Percentiles rank a stretch among this genome's conserved stretches.
These are phyloP conservation scores for Agapornis roseicollis DNA, from an alignment of 2,113 vertebrate species.

Conservation along the genomic window DNA sequence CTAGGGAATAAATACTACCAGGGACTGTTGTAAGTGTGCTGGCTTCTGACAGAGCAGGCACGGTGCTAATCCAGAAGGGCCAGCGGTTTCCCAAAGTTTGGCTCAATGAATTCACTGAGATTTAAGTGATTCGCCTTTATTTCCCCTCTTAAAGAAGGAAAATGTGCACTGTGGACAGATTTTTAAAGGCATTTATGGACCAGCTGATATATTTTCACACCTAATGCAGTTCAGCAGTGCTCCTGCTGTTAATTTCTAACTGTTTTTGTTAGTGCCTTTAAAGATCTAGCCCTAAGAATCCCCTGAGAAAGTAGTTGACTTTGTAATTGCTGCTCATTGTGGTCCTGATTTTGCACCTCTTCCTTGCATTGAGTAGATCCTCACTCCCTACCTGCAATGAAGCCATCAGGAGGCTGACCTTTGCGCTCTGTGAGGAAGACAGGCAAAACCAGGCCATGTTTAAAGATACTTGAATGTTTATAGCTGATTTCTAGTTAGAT, in stretches of 20 bases:
- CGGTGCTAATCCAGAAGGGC: background rate
- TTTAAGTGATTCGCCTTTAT: background rate
- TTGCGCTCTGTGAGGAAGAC: background rate
- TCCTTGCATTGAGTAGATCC: background rate
- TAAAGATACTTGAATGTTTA: slow-evolving; percentile 64
- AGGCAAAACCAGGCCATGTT: background rate
- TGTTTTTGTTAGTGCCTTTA: background rate
- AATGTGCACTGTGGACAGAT: background rate
- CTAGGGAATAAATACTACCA: background rate
- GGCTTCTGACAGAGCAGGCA: background rate
- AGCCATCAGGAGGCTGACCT: background rate
- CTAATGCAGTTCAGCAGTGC: background rate
- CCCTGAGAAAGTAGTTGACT: background rate
- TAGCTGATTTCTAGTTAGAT: slow-evolving; percentile 4
- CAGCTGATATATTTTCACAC: background rate
- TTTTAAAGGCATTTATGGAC: background rate
- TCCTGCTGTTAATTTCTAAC: background rate
- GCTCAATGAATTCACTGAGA: background rate
- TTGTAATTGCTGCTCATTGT: slow-evolving; percentile 41
- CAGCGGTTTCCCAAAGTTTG: background rate
- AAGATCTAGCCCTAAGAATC: background rate
- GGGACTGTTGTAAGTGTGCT: background rate
- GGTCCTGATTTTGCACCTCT: slow-evolving; percentile 4
- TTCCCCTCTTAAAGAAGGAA: background rate
- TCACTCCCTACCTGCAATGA: background rate